A percentile compares a stretch with the other conserved stretches of the same genome.
phyloP scores from a whole-genome alignment of 2,113 vertebrate species.

The Alosa alosa region DNA sequence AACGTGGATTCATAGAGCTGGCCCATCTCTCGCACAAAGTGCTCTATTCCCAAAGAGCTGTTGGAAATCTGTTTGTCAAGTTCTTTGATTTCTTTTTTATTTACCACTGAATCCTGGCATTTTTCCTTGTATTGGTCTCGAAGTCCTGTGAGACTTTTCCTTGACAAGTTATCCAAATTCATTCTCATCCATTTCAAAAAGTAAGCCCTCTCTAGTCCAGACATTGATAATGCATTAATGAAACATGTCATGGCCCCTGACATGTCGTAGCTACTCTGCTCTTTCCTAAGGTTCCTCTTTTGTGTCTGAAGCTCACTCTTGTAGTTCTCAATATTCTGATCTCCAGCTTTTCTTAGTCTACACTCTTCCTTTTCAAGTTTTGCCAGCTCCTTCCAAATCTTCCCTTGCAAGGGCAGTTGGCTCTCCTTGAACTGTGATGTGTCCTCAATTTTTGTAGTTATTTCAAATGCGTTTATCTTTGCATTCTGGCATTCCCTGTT shows the following conservation, averaged over 20 bases:
- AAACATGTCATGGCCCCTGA: conserved; percentile 44
- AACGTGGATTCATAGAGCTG: conserved; percentile 44
- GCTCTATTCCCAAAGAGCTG: conserved; percentile 50
- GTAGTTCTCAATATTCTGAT: neutral
- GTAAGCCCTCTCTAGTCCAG: conserved; percentile 37
- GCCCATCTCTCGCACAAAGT: conserved; percentile 57
- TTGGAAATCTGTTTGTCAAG: conserved; percentile 50
- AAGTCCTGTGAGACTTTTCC: neutral
- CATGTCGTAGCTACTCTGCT: neutral
- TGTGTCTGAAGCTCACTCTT: conserved; percentile 39
- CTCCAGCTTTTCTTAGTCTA: conserved; percentile 30
- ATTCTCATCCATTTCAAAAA: conserved; percentile 58
- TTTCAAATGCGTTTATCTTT: conserved; percentile 34
- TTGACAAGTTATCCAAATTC: conserved; percentile 38
- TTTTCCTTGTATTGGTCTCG: conserved; percentile 30
- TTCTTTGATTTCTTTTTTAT: neutral
- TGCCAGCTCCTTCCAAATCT: conserved; percentile 51
- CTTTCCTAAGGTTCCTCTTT: neutral
- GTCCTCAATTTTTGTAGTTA: neutral
- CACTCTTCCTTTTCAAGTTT: conserved; percentile 55
- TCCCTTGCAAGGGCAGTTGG: conserved; percentile 53
- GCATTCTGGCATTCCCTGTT: neutral
- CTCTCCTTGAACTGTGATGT: conserved; percentile 47
- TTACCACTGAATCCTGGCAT: neutral
- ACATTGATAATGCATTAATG: conserved; percentile 21